A percentile compares a stretch with the other conserved stretches of the same genome.
phyloP scores from a whole-genome alignment of 2,797 vertebrate species.

The Girardinus metallicus region DNA sequence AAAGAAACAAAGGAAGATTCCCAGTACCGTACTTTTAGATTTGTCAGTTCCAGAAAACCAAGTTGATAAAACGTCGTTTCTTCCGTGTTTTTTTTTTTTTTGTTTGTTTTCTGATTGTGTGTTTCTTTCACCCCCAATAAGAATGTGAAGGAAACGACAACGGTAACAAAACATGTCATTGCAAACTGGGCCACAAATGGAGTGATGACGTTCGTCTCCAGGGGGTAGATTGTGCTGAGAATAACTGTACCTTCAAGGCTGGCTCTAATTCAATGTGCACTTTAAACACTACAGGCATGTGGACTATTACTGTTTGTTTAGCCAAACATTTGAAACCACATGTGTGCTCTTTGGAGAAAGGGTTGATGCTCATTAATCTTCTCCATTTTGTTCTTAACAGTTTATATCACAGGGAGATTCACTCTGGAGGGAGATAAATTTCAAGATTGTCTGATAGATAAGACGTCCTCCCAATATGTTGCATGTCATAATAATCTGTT shows the following conservation, averaged over 20 bases:
- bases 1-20: background rate
- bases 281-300: constrained; percentile 49
- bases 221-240: accelerated
- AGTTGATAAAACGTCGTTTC: background rate
- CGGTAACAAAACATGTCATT: constrained; percentile 9
- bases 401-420: constrained; percentile 47
- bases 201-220: constrained; percentile 9
- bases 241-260: accelerated
- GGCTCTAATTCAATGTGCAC: constrained; percentile 23
- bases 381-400: constrained; percentile 40
- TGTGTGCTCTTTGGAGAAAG: background rate
- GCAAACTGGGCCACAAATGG: background rate
- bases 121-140: constrained; percentile 21
- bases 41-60: background rate
- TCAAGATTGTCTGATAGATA: accelerated
- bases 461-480: accelerated
- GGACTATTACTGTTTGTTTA: background rate
- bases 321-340: background rate
- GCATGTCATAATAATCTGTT: accelerated
- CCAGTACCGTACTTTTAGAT: background rate
- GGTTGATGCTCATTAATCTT: background rate
- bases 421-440: accelerated
- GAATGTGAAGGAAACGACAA: background rate
- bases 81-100: background rate
- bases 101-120: background rate